Percentiles rank a stretch among this genome's conserved stretches.
phyloP scores from a whole-genome alignment of 2,797 vertebrate species.

The Melanogrammus aeglefinus region DNA sequence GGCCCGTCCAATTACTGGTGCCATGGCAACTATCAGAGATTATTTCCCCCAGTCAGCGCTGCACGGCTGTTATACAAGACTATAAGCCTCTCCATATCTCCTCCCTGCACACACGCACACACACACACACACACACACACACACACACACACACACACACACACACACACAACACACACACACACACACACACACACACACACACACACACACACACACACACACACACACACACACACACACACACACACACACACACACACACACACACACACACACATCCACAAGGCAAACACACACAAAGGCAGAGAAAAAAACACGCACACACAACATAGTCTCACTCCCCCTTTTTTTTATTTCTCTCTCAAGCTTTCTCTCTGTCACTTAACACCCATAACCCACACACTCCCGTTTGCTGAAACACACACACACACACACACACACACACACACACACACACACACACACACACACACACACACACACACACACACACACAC shows the following conservation, averaged over 20 bases:
- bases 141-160: constrained; percentile 10
- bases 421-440: not conserved
- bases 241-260: constrained; percentile 15
- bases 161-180: constrained; percentile 12
- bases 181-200: constrained; percentile 11
- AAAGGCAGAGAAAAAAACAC: not conserved
- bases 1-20: constrained; percentile 47
- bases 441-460: constrained; percentile 1
- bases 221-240: constrained; percentile 9
- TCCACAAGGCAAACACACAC: constrained; percentile 11
- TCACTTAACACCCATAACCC: constrained; percentile 13
- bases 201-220: constrained; percentile 14
- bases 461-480: constrained; percentile 15
- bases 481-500: constrained; percentile 4
- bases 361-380: constrained; percentile 16
- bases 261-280: constrained; percentile 13
- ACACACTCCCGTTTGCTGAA: not conserved
- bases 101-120: constrained; percentile 16
- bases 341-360: not conserved
- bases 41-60: constrained; percentile 63
- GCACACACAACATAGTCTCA: constrained; percentile 13
- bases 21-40: constrained; percentile 77
- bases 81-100: constrained; percentile 57
- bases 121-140: constrained; percentile 14
- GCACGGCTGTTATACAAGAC: constrained; percentile 52